A percentile compares a stretch with the other conserved stretches of the same genome.
phyloP scores from a whole-genome alignment of 2,888 invertebrate genomes.

The Drosophila sordidula region DNA sequence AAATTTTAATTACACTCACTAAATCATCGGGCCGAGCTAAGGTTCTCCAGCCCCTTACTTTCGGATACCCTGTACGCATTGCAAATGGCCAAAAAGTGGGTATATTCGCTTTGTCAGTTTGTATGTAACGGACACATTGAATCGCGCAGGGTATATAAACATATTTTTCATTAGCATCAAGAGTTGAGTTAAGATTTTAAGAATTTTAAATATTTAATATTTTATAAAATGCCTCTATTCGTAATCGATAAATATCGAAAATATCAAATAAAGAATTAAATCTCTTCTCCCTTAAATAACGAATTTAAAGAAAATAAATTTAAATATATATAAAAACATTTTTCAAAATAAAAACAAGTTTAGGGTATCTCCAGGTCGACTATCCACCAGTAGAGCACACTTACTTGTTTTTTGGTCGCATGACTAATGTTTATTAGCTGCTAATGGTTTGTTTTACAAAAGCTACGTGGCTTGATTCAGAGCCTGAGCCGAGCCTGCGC shows the following conservation, averaged over 20 bases:
- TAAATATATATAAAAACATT: too few relatives aligned
- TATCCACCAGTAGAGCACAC: neutral
- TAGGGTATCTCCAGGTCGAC: constrained; percentile 5
- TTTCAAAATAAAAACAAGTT: neutral
- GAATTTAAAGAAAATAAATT: too few relatives aligned
- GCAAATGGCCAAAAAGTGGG: neutral
- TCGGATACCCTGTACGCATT: constrained; percentile 4
- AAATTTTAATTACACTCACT: constrained; percentile 83
- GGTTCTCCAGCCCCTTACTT: constrained; percentile 37
- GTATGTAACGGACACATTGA: neutral
- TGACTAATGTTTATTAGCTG: constrained; percentile 85
- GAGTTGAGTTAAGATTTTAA: too few relatives aligned
- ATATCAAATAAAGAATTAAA: too few relatives aligned
- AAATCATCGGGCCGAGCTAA: constrained; percentile 76
- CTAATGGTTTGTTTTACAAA: constrained; percentile 85
- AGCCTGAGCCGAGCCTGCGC: constrained; percentile 17
- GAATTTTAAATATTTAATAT: too few relatives aligned
- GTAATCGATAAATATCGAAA: neutral
- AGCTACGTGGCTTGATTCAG: constrained; percentile 71
- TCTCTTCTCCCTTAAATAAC: too few relatives aligned
- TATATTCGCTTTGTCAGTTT: neutral
- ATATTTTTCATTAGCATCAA: too few relatives aligned
- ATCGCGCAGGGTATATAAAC: too few relatives aligned
- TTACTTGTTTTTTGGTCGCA: constrained; percentile 56
- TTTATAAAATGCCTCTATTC: too few relatives aligned